Percentiles rank a stretch among this genome's conserved stretches.
phyloP scores from a whole-genome alignment of 2,113 vertebrate genomes.

The Malurus cyaneus region DNA sequence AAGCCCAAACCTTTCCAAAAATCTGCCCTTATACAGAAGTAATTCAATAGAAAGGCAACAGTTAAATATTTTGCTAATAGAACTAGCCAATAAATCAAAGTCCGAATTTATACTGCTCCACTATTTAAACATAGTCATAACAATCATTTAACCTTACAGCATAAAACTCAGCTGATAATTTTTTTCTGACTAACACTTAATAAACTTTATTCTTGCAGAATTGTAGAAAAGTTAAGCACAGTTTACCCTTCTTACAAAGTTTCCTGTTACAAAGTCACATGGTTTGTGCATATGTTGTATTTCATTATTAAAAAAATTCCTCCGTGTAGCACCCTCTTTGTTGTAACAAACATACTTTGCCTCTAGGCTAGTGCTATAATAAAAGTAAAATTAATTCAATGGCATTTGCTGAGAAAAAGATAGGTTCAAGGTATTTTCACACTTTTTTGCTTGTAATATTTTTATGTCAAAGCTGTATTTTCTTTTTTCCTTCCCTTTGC shows the following conservation, averaged over 20 bases:
- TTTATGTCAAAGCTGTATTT: conserved; percentile 38
- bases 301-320: conserved; percentile 69
- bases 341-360: conserved; percentile 65
- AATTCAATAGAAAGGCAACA: conserved; percentile 55
- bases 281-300: conserved; percentile 72
- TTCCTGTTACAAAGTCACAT: conserved; percentile 74
- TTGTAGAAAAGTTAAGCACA: conserved; percentile 75
- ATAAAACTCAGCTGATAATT: conserved; percentile 77
- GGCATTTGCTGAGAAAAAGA: conserved; percentile 49
- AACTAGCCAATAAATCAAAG: conserved; percentile 61
- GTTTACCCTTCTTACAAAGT: conserved; percentile 69
- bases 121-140: conserved; percentile 59
- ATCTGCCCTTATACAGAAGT: background rate
- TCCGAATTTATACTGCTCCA: conserved; percentile 53
- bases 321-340: conserved; percentile 74
- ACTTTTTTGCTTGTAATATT: conserved; percentile 47
- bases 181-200: conserved; percentile 78
- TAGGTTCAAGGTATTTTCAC: conserved; percentile 44
- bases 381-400: conserved; percentile 73
- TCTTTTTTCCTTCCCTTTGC: conserved; percentile 25
- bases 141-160: conserved; percentile 72
- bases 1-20: conserved; percentile 38
- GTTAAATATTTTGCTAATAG: conserved; percentile 59
- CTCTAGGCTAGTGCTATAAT: conserved; percentile 67
- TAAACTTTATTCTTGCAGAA: conserved; percentile 78